Percentiles rank a stretch among this genome's conserved stretches.
phyloP scores from a whole-genome alignment of 2,888 invertebrate genomes.

The Sarcophaga subvicina region DNA sequence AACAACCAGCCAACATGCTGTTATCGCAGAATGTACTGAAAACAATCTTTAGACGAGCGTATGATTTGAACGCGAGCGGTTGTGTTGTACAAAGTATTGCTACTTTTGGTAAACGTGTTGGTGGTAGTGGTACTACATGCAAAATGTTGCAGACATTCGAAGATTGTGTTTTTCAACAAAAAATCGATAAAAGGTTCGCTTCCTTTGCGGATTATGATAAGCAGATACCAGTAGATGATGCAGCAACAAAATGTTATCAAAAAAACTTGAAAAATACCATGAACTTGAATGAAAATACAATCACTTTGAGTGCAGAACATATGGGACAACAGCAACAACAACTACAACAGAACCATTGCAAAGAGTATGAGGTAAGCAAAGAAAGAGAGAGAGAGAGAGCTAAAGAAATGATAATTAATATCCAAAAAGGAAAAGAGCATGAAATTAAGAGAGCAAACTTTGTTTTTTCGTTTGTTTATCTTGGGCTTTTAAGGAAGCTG shows the following conservation, averaged over 20 bases:
- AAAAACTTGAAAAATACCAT: not conserved
- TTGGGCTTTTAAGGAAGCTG: slow-evolving; percentile 84
- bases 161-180: slow-evolving; percentile 71
- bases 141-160: slow-evolving; percentile 63
- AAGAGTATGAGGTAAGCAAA: slow-evolving; percentile 70
- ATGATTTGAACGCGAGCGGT: slow-evolving; percentile 54
- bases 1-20: slow-evolving; percentile 21
- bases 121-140: not conserved
- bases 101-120: not conserved
- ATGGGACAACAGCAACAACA: not conserved
- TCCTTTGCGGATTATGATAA: slow-evolving; percentile 27
- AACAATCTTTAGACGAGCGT: slow-evolving; percentile 54
- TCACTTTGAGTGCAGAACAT: not conserved
- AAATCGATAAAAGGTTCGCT: slow-evolving; percentile 23
- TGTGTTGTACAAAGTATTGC: slow-evolving; percentile 11
- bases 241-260: not conserved
- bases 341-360: slow-evolving; percentile 19
- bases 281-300: slow-evolving; percentile 8
- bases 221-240: not conserved
- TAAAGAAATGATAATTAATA: not conserved
- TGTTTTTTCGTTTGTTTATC: not conserved
- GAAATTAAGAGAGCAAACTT: slow-evolving; percentile 4
- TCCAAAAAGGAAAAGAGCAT: not conserved
- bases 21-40: slow-evolving; percentile 31
- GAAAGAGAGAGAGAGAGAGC: not conserved